These are phyloP conservation scores for Sitta carolinensis DNA, from an alignment of 2,797 vertebrate genomes.

Conservation along the genomic window DNA sequence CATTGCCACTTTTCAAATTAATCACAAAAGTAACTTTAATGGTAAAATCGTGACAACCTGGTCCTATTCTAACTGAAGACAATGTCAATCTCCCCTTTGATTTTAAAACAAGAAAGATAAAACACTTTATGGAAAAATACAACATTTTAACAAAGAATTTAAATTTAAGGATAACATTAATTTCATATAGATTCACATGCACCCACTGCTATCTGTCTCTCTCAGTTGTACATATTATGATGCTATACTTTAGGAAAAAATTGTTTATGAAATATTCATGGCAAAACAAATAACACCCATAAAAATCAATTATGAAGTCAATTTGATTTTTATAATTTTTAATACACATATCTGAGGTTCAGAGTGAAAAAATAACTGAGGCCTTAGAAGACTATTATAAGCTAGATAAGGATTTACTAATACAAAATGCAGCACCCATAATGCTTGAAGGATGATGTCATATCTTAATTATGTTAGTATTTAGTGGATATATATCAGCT, in stretches of 20 bases:
- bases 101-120: background rate
- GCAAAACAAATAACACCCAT: slow-evolving; percentile 33
- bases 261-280: slow-evolving; percentile 47
- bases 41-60: background rate
- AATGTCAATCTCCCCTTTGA: background rate
- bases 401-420: slow-evolving; percentile 64
- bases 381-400: slow-evolving; percentile 2
- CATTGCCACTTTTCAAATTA: background rate
- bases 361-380: slow-evolving; percentile 23
- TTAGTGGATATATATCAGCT: slow-evolving; percentile 69
- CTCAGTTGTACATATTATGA: background rate
- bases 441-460: slow-evolving; percentile 70
- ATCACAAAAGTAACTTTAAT: background rate
- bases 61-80: background rate
- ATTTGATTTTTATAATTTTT: slow-evolving; percentile 47
- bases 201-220: background rate
- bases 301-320: slow-evolving; percentile 53
- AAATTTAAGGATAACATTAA: background rate
- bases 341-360: slow-evolving; percentile 34
- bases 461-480: slow-evolving; percentile 72
- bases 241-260: background rate
- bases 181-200: background rate
- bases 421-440: slow-evolving; percentile 59
- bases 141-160: background rate
- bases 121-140: background rate